These are phyloP conservation scores for Menura novaehollandiae DNA, from an alignment of 2,113 vertebrate genomes.

Conservation along the genomic window DNA sequence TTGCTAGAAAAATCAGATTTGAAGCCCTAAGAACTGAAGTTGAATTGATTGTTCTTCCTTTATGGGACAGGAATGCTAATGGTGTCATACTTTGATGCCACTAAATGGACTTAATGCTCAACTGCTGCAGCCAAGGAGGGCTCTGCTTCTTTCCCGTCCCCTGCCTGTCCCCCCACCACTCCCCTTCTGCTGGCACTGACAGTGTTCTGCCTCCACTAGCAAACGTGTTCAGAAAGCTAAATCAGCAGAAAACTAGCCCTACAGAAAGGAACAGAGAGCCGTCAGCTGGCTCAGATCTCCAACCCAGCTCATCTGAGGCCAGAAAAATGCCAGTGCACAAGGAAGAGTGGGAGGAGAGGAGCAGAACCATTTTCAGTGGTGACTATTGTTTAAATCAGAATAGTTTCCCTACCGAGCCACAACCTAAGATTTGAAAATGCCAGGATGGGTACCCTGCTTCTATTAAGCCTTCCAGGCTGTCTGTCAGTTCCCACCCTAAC, in stretches of 20 bases:
- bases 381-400: neutral
- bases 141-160: neutral
- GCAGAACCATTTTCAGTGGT: neutral
- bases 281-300: constrained; percentile 30
- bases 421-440: neutral
- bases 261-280: neutral
- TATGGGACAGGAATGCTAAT: neutral
- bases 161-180: neutral
- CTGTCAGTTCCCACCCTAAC: neutral
- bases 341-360: neutral
- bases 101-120: neutral
- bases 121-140: neutral
- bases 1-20: neutral
- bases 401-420: neutral
- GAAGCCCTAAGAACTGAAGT: neutral
- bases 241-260: constrained; percentile 40
- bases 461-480: neutral
- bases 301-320: neutral
- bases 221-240: constrained; percentile 32
- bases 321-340: constrained; percentile 26
- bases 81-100: neutral
- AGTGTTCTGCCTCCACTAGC: neutral
- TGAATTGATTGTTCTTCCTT: neutral
- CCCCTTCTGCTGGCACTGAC: constrained; percentile 12
- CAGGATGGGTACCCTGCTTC: neutral